phyloP scores from a whole-genome alignment of 1,140 invertebrate species.

The Nylanderia fulva region DNA sequence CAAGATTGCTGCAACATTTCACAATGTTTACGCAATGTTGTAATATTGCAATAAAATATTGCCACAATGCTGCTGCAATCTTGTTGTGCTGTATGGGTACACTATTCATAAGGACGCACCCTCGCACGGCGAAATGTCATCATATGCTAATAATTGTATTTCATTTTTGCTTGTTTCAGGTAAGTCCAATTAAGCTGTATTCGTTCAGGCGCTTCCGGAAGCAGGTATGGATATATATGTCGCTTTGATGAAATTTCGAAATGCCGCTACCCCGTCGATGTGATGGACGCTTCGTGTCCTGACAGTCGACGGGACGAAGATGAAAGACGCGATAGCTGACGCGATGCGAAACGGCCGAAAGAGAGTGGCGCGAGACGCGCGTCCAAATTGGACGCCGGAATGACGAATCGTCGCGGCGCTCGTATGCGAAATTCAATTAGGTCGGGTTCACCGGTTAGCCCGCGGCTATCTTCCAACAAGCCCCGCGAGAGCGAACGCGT shows the following conservation, averaged over 20 bases:
- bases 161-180: constrained; percentile 73
- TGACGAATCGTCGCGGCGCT: constrained; percentile 70
- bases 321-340: constrained; percentile 63
- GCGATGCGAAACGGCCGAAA: constrained; percentile 54
- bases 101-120: no score
- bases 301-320: constrained; percentile 59
- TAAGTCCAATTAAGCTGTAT: constrained; percentile 66
- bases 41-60: no score
- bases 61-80: no score
- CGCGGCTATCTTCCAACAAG: constrained; percentile 65
- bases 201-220: constrained; percentile 3
- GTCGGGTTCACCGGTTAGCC: constrained; percentile 64
- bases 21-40: no score
- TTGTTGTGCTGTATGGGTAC: no score
- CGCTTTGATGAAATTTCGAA: constrained; percentile 56
- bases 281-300: constrained; percentile 32
- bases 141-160: constrained; percentile 16
- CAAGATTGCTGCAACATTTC: no score
- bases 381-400: constrained; percentile 71
- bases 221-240: no score
- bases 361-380: constrained; percentile 65
- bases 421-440: constrained; percentile 75
- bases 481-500: constrained; percentile 59
- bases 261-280: constrained; percentile 9
- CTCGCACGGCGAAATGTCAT: no score